Conservation (phyloP, 2,797 vertebrate species). For the Pygocentrus nattereri region DNA sequence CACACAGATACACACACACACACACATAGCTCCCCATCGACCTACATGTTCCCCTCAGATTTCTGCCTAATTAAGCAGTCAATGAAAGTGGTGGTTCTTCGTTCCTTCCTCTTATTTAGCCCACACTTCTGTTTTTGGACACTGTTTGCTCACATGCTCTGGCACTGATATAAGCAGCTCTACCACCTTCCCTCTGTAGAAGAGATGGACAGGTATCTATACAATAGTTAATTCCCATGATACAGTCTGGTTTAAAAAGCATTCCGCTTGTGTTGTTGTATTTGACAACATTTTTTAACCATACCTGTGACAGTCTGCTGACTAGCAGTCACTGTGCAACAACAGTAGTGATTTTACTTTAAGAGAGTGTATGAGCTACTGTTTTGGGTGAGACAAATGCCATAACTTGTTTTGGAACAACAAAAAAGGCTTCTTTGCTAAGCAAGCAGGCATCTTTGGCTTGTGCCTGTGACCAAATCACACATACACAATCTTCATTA, state of each 20-base stretch:
- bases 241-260: not conserved
- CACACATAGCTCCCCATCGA: constrained; percentile 32
- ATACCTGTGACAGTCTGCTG: not conserved
- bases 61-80: constrained; percentile 59
- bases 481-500: constrained; percentile 20
- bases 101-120: constrained; percentile 46
- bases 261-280: not conserved
- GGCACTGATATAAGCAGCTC: constrained; percentile 19
- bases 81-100: constrained; percentile 32
- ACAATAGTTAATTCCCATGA: no score
- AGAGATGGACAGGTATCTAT: no score
- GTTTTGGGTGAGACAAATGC: not conserved
- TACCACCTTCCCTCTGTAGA: not conserved
- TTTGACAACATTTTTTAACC: not conserved
- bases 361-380: no score
- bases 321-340: constrained; percentile 7
- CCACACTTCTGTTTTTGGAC: constrained; percentile 5
- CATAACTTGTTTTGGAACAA: no score
- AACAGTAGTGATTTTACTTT: no score
- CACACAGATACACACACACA: constrained; percentile 26
- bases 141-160: not conserved
- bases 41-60: constrained; percentile 47
- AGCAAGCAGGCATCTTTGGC: no score
- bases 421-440: no score
- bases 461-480: not conserved